phyloP scores from a whole-genome alignment of 2,888 invertebrate genomes.

The Cheilosia vernalis region DNA sequence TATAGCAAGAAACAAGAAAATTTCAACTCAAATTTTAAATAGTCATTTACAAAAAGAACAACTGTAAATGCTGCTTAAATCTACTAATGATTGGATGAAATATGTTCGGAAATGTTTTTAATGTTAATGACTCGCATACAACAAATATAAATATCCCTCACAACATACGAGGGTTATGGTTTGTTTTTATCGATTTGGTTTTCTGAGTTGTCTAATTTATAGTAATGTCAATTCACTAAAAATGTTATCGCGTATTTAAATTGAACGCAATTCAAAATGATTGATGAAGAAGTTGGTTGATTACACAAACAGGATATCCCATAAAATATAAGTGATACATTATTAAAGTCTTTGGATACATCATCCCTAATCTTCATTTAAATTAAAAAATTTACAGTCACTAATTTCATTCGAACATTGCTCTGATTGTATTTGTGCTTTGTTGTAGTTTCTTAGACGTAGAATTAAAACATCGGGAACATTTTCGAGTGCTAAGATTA shows the following conservation, averaged over 20 bases:
- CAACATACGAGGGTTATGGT: too few species aligned
- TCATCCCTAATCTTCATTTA: conserved; percentile 46
- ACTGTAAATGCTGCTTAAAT: background rate
- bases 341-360: background rate
- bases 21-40: too few species aligned
- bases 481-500: conserved; percentile 89
- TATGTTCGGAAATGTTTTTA: too few species aligned
- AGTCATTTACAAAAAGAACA: too few species aligned
- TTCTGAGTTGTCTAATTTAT: background rate
- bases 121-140: too few species aligned
- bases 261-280: conserved; percentile 2
- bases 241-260: background rate
- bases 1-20: too few species aligned
- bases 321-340: background rate
- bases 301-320: background rate
- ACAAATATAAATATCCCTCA: too few species aligned
- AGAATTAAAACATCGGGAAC: conserved; percentile 87
- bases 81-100: background rate
- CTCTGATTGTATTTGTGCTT: conserved; percentile 64
- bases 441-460: conserved; percentile 84
- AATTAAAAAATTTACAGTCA: conserved; percentile 57
- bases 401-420: conserved; percentile 44
- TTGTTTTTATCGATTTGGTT: too few species aligned
- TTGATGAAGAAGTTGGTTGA: background rate
- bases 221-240: background rate